These are phyloP conservation scores for Leptocoma aspasia DNA, from an alignment of 2,113 vertebrate genomes.

Conservation along the genomic window DNA sequence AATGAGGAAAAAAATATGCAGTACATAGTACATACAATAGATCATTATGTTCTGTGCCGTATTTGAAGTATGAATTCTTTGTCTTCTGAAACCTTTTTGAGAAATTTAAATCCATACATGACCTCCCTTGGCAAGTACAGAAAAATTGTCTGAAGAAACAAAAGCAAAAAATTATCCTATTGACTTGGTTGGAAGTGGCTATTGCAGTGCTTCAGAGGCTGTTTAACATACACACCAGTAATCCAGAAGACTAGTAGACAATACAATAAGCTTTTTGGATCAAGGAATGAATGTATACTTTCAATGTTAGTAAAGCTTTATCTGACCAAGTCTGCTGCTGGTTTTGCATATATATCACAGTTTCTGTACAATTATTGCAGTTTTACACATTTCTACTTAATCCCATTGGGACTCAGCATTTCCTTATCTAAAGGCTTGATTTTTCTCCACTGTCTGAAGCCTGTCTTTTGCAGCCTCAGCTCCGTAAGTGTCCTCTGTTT, in stretches of 20 bases:
- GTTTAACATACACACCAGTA: neutral
- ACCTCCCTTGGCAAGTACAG: neutral
- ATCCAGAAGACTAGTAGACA: neutral
- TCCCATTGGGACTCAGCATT: neutral
- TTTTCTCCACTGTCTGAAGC: neutral
- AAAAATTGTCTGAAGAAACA: neutral
- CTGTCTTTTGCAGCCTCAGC: neutral
- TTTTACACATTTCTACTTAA: neutral
- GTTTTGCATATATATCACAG: neutral
- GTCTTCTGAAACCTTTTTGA: neutral
- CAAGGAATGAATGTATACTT: neutral
- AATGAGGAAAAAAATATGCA: neutral
- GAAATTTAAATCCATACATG: neutral
- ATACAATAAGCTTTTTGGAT: neutral
- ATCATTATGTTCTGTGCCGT: neutral
- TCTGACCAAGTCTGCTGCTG: neutral
- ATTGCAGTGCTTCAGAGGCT: neutral
- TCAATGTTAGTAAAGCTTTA: neutral
- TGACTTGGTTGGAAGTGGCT: neutral
- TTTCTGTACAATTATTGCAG: neutral
- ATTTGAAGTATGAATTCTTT: neutral
- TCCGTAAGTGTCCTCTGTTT: neutral
- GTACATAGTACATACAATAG: neutral
- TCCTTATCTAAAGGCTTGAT: neutral
- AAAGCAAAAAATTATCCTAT: neutral